Base-by-base conservation (phyloP, 2,888 invertebrate species). In the Boloria euphrosyne region DNA sequence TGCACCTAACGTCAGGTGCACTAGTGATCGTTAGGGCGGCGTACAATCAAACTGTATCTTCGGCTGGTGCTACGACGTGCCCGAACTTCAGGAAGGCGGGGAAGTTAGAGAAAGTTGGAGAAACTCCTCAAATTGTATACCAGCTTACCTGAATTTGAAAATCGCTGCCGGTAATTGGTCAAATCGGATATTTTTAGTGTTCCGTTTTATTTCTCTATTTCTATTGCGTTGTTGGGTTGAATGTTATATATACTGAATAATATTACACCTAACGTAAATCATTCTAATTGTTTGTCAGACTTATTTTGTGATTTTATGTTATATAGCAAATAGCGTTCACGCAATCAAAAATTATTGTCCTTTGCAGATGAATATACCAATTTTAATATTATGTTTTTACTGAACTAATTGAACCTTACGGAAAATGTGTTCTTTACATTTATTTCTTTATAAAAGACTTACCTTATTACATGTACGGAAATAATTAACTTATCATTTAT, bases 1-100 rank as follows among this genome's bases (percentile, higher is more conserved):
- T 4, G 43, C 27, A 18, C n/a, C 10, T 51, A 52, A 52, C 53
- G 53, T 49, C 60, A 49, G 54, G 65, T 60, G 53, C 46, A 59
- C 38, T 17, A 46, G 46, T 13, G 51, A 49, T 60, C 51, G 58
- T 64, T 64, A 65, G 52, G 18, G 52, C 58, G 50, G 44, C 50
- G 46, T 51, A 62, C 46, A 60, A 60, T 68, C 55, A 55, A 66
- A 66, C 59, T 60, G 66, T 66, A 60, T 49, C 62, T 53, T 44
- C 22, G 66, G 17, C 50, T 49, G 27, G 13, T 27, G 31, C 62
- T 53, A 52, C 59, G 57, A 65, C 59, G 60, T 53, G 63, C 57
- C 14, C 66, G 22, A 31, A 68, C 62, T 60, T 69, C 47, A 6
- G 49, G n/a, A 22, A 14, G 27, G 38, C 44, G 50, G 17, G 43